Conservation (phyloP, 2,113 vertebrate species). For the Bostrychus sinensis region DNA sequence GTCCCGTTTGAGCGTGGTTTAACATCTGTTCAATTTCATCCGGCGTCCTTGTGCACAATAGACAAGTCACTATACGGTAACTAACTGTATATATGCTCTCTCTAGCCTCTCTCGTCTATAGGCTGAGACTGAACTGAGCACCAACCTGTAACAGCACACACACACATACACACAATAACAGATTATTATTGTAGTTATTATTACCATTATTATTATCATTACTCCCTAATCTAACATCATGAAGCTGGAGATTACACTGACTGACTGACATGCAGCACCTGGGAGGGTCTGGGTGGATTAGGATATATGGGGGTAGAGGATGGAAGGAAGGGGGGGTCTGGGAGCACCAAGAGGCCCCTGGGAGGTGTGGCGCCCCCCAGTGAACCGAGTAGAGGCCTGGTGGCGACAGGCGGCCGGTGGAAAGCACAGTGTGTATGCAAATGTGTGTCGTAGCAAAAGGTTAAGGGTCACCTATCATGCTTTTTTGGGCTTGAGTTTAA, state of each 20-base stretch:
- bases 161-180: slow-evolving; percentile 77
- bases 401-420: slow-evolving; percentile 53
- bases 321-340: slow-evolving; percentile 41
- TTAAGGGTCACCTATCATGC: slow-evolving; percentile 1
- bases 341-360: slow-evolving; percentile 70
- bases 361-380: slow-evolving; percentile 32
- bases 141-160: slow-evolving; percentile 76
- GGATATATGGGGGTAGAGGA: neutral
- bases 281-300: slow-evolving; percentile 19
- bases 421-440: slow-evolving; percentile 69
- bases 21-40: slow-evolving; percentile 47
- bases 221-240: slow-evolving; percentile 80
- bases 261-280: slow-evolving; percentile 79
- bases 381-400: slow-evolving; percentile 43
- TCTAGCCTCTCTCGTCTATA: slow-evolving; percentile 63
- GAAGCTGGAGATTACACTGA: slow-evolving; percentile 75
- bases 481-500: neutral
- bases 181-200: slow-evolving; percentile 78
- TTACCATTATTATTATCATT: slow-evolving; percentile 75
- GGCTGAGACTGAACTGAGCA: slow-evolving; percentile 76
- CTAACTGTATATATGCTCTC: slow-evolving; percentile 75
- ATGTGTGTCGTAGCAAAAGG: slow-evolving; percentile 28
- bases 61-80: slow-evolving; percentile 71
- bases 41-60: slow-evolving; percentile 63
- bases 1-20: slow-evolving; percentile 36